Base-by-base conservation (phyloP, 2,797 vertebrate species). In the Enteromius afrohamiltoni region DNA sequence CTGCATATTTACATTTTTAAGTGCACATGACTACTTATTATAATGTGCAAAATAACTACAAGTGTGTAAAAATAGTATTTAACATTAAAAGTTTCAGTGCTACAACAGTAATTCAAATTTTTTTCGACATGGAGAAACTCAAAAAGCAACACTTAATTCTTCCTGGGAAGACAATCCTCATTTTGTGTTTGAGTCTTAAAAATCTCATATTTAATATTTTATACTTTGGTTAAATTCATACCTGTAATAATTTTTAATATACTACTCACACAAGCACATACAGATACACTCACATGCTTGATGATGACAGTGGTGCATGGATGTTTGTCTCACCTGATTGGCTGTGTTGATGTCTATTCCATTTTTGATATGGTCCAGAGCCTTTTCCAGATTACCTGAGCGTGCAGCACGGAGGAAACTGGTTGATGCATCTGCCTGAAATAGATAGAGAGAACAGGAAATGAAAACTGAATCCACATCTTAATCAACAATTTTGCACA, bases 331-430 rank as follows among this genome's bases (percentile, higher is more conserved):
- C 93, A 99, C 98, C 95, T 99, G 98, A 93, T 99, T 99, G 49
- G 98, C 93, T 84, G 78, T 96, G 93, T 99, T 99, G 92, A 99
- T 98, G 92, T 97, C 91, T 85, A 99, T 95, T 85, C 97, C 96
- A 80, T 98, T 98, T 93, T 97, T 96, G 90, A 99, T 94, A 92
- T 98, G 97, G 88, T 99, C 98, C 90, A 97, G 92, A 81, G 97
- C 97, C 91, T 98, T 99, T 93, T 99, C 98, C 94, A 99, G 93
- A 91, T 99, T 99, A 60, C 98, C 98, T 0, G 97, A 98, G 86
- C 98, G 96, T 26, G 97, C 97, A 11, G 98, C 98, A 77, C 97
- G 96, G 90, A 99, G 93, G 87, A 98, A 99, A 90, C 98, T 99
- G 92, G 97, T 98, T 23, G 96, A 89, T 88, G 97, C 92, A 89